These are phyloP conservation scores for Drosophila cognata DNA, from an alignment of 2,888 invertebrate genomes.

Conservation along the genomic window DNA sequence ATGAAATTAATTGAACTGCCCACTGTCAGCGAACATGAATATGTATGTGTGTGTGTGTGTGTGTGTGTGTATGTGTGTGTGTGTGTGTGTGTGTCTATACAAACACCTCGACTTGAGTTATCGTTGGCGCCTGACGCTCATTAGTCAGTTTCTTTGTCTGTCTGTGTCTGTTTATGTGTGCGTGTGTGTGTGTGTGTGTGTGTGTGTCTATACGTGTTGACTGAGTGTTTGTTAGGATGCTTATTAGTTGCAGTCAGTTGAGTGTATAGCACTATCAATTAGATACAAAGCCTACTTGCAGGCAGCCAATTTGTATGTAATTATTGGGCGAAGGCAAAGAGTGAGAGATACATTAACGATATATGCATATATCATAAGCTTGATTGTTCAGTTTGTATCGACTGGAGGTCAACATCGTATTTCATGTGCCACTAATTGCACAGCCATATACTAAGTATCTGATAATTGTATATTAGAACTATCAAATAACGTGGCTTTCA, in stretches of 20 bases:
- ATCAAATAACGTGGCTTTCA: conserved; percentile 17
- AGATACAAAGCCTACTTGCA: conserved; percentile 23
- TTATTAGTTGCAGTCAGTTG: conserved; percentile 57
- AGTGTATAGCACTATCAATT: conserved; percentile 32
- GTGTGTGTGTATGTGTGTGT: neutral
- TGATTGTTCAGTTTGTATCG: conserved; percentile 25
- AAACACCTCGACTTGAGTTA: conserved; percentile 13
- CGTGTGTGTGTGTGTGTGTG: neutral
- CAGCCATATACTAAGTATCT: neutral
- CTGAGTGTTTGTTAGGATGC: conserved; percentile 45
- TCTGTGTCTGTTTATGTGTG: neutral
- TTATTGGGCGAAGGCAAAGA: neutral
- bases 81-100: neutral
- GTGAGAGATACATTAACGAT: conserved; percentile 7
- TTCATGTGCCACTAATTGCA: conserved; percentile 67
- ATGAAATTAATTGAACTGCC: neutral
- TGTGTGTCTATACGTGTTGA: neutral
- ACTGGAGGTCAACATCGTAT: conserved; percentile 67
- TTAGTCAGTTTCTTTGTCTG: conserved; percentile 8
- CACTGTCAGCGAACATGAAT: conserved; percentile 23
- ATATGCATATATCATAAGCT: conserved; percentile 8
- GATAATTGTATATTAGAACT: conserved; percentile 12
- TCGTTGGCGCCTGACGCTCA: conserved; percentile 12
- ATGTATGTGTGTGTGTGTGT: neutral
- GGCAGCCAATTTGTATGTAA: conserved; percentile 6